Conservation (phyloP, 2,797 vertebrate species). For the Buphagus erythrorhynchus region DNA sequence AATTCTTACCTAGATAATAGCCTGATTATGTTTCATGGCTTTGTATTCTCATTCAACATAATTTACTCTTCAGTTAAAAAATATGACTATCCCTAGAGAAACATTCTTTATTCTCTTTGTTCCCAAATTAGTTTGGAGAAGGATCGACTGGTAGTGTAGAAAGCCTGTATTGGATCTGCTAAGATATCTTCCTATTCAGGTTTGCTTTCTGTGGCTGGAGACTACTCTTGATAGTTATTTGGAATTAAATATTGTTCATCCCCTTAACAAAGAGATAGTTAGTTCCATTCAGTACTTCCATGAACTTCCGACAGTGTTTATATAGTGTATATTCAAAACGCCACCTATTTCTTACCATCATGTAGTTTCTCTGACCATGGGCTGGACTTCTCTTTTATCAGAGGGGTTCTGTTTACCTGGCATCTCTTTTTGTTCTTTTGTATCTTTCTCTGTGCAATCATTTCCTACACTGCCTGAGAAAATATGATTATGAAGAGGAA, state of each 20-base stretch:
- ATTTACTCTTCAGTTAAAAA: constrained; percentile 67
- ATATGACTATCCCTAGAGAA: constrained; percentile 46
- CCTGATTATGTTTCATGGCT: constrained; percentile 47
- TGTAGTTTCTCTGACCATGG: background rate
- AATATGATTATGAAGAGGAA: background rate
- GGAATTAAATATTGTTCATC: constrained; percentile 60
- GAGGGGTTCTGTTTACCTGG: background rate
- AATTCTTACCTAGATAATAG: constrained; percentile 6
- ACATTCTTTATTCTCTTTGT: constrained; percentile 69
- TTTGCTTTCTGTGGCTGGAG: constrained; percentile 65
- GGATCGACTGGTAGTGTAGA: constrained; percentile 34
- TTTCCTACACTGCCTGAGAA: background rate
- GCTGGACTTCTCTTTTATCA: background rate
- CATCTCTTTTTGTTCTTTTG: background rate
- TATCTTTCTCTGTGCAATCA: background rate
- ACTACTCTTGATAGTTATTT: constrained; percentile 65
- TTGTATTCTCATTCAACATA: constrained; percentile 33
- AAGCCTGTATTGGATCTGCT: constrained; percentile 63
- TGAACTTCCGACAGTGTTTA: constrained; percentile 34
- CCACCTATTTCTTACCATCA: constrained; percentile 15
- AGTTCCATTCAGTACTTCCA: constrained; percentile 6
- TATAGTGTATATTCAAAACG: background rate
- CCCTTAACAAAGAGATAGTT: constrained; percentile 32
- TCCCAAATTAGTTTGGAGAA: constrained; percentile 66
- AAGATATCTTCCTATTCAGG: constrained; percentile 61